phyloP scores from a whole-genome alignment of 2,797 vertebrate genomes.

The Echiichthys vipera region DNA sequence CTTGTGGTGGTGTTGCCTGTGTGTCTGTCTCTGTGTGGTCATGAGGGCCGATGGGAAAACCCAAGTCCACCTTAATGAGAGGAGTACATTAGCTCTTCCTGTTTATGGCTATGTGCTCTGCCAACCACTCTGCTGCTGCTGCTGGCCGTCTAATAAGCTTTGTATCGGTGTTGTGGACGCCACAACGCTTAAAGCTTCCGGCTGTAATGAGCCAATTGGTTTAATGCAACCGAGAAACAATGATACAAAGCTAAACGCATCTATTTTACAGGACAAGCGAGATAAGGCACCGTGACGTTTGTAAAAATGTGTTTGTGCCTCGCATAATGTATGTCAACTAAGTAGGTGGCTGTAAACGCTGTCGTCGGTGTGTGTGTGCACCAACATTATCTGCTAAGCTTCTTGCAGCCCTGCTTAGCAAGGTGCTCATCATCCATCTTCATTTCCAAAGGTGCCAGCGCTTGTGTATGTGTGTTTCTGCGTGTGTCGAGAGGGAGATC shows the following conservation, averaged over 20 bases:
- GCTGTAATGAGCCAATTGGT: conserved; percentile 54
- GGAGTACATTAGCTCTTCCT: conserved; percentile 61
- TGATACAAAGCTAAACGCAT: conserved; percentile 48
- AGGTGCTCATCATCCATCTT: conserved; percentile 76
- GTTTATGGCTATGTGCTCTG: conserved; percentile 45
- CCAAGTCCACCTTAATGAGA: conserved; percentile 35
- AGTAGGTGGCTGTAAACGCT: conserved; percentile 51
- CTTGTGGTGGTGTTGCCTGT: neutral
- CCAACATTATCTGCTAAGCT: conserved; percentile 61
- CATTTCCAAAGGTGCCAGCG: conserved; percentile 66
- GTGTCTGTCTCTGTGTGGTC: neutral
- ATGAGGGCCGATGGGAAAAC: conserved; percentile 14
- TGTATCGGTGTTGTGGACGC: conserved; percentile 31
- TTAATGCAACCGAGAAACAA: conserved; percentile 53
- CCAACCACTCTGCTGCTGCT: conserved; percentile 38
- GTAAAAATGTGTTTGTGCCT: conserved; percentile 29
- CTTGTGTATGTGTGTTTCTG: neutral
- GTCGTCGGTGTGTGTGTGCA: conserved; percentile 14
- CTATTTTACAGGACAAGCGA: conserved; percentile 51
- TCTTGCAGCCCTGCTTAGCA: conserved; percentile 52
- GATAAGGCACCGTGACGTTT: conserved; percentile 42
- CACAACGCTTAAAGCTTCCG: conserved; percentile 33
- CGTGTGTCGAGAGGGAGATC: neutral
- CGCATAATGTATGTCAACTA: conserved; percentile 18
- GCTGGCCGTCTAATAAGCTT: conserved; percentile 49